A percentile compares a stretch with the other conserved stretches of the same genome.
Evolutionary conservation across 2,113 vertebrate species (phyloP).

Genomic region (Maccullochella peelii): DNA sequence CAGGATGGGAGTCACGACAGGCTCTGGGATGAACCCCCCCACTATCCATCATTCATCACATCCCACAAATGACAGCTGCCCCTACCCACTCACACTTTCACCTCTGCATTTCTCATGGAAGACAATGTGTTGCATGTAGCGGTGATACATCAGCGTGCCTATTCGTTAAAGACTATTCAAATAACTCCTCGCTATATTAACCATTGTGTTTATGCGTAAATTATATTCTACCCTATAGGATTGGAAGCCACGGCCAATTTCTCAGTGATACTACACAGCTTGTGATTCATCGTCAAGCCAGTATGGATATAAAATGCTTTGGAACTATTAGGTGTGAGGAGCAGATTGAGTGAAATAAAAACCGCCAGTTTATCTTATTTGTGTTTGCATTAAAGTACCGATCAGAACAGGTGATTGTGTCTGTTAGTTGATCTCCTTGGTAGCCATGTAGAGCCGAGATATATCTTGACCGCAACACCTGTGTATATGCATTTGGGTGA

Average conservation of each 20-base stretch:
- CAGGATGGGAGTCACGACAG: constrained; percentile 73
- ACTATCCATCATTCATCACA: constrained; percentile 79
- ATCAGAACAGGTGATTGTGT: neutral
- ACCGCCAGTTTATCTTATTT: neutral
- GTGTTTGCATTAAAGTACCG: neutral
- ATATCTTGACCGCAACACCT: neutral
- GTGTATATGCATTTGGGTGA: neutral
- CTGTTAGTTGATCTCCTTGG: constrained; percentile 19
- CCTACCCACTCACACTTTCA: constrained; percentile 72
- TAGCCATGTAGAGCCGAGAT: neutral
- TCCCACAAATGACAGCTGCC: constrained; percentile 79
- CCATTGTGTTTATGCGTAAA: constrained; percentile 6
- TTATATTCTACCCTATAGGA: neutral
- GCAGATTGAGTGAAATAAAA: constrained; percentile 3
- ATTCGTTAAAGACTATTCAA: neutral
- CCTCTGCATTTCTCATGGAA: constrained; percentile 71
- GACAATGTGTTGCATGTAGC: constrained; percentile 58
- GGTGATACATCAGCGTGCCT: constrained; percentile 20
- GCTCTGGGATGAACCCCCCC: constrained; percentile 55
- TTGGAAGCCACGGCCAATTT: neutral
- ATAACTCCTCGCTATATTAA: neutral
- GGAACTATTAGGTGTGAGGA: neutral
- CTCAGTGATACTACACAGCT: neutral
- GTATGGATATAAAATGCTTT: constrained; percentile 16
- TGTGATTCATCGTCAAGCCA: neutral